Conservation (phyloP, 2,888 invertebrate genomes). For the Gonocerus acuteangulatus region DNA sequence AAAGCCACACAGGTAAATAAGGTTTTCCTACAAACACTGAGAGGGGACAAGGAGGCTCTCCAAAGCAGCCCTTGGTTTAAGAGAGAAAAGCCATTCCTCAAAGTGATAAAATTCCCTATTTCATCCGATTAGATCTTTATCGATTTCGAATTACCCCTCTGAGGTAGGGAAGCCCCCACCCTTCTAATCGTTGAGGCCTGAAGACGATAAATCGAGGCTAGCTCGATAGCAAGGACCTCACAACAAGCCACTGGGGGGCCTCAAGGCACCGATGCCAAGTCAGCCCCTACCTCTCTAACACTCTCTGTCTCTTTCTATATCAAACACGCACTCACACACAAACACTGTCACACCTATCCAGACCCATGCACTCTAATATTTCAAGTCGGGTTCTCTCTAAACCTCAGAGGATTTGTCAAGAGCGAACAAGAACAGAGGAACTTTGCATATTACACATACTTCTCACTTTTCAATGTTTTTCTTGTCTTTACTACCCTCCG, state of each 20-base stretch:
- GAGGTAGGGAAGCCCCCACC: background rate
- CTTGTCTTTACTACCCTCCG: too few species aligned
- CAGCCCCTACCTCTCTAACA: background rate
- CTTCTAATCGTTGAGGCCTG: background rate
- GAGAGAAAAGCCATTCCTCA: slow-evolving; percentile 9
- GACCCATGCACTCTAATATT: too few species aligned
- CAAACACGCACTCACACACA: background rate
- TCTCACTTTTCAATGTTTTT: too few species aligned
- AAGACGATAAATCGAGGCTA: background rate
- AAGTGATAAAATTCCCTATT: slow-evolving; percentile 24
- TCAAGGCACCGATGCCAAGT: background rate
- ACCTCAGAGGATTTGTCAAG: too few species aligned
- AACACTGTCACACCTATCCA: background rate
- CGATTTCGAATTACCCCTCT: slow-evolving; percentile 18
- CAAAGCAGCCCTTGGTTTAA: background rate
- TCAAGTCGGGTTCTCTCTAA: too few species aligned
- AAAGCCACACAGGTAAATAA: too few species aligned
- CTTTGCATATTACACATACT: too few species aligned
- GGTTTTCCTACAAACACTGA: too few species aligned
- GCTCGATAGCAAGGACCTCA: background rate
- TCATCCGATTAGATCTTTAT: slow-evolving; percentile 25
- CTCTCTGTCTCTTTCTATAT: background rate
- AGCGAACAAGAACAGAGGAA: too few species aligned
- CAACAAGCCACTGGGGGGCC: background rate
- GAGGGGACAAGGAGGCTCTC: too few species aligned